These are phyloP conservation scores for Rhadinocentrus ornatus DNA, from an alignment of 2,797 vertebrate species.

Conservation along the genomic window DNA sequence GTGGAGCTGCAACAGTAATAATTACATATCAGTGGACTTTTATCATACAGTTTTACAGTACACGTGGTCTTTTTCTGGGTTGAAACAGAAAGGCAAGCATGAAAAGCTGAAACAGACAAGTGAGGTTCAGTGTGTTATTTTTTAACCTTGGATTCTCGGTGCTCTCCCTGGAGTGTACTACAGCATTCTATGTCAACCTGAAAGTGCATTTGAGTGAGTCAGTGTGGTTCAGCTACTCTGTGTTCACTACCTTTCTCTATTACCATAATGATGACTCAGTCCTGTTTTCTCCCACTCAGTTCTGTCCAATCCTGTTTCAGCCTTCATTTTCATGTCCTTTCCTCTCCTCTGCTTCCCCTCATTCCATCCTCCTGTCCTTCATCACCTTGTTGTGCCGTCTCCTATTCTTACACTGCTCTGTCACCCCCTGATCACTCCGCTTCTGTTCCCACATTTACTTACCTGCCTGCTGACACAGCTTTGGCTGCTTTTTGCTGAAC, in stretches of 20 bases:
- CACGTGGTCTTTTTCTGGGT: background rate
- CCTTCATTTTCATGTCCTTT: slow-evolving; percentile 38
- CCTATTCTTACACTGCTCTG: slow-evolving; percentile 65
- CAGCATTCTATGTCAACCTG: slow-evolving; percentile 66
- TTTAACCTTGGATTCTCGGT: slow-evolving; percentile 64
- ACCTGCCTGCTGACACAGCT: slow-evolving; percentile 39
- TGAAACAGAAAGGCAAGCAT: slow-evolving; percentile 8
- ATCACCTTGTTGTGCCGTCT: slow-evolving; percentile 60
- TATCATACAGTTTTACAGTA: background rate
- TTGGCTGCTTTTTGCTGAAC: slow-evolving; percentile 17
- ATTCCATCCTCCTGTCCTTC: slow-evolving; percentile 45
- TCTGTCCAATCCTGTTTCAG: slow-evolving; percentile 52
- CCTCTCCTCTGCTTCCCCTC: slow-evolving; percentile 38
- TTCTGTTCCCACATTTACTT: slow-evolving; percentile 21
- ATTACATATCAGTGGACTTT: slow-evolving; percentile 1
- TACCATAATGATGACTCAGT: slow-evolving; percentile 79
- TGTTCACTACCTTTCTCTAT: slow-evolving; percentile 48
- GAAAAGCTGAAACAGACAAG: slow-evolving; percentile 39
- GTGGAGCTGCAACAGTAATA: background rate
- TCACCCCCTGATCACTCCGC: slow-evolving; percentile 46
- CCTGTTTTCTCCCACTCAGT: slow-evolving; percentile 52
- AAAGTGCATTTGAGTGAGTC: slow-evolving; percentile 73
- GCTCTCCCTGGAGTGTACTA: slow-evolving; percentile 42
- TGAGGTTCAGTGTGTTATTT: slow-evolving; percentile 45
- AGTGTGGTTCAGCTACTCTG: slow-evolving; percentile 39